A percentile compares a stretch with the other conserved stretches of the same genome.
phyloP scores from a whole-genome alignment of 2,113 vertebrate species.

The Oenanthe melanoleuca region DNA sequence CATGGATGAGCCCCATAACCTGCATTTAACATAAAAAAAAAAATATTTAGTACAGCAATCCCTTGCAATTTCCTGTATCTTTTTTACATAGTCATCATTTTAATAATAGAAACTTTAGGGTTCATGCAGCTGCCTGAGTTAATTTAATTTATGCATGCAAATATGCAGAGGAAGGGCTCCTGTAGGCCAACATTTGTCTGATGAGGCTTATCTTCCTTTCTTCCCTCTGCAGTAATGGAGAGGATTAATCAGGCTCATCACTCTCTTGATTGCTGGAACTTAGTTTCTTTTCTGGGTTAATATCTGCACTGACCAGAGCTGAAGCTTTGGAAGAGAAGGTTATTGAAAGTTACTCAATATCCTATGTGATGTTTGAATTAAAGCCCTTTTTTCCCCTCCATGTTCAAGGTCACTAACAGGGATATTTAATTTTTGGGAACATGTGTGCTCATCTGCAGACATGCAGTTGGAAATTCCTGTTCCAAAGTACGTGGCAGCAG shows the following conservation, averaged over 20 bases:
- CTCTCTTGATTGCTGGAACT: neutral
- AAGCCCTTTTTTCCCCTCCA: fast-evolving
- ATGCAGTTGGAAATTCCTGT: neutral
- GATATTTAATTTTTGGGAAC: neutral
- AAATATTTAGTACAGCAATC: neutral
- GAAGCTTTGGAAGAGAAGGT: neutral
- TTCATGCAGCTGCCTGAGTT: neutral
- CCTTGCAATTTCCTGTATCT: neutral
- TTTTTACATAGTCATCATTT: neutral
- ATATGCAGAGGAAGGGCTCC: neutral
- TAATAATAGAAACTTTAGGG: neutral
- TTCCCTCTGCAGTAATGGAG: neutral
- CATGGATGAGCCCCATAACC: neutral
- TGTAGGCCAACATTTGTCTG: neutral
- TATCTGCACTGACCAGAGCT: neutral
- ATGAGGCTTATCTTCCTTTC: neutral
- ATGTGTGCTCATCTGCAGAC: neutral
- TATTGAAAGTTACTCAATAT: neutral
- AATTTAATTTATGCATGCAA: constrained; percentile 1
- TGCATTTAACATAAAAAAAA: neutral
- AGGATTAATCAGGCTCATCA: neutral
- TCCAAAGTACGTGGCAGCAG: neutral
- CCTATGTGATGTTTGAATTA: neutral
- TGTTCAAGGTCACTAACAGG: neutral
- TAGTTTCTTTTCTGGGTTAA: neutral